phyloP scores from a whole-genome alignment of 2,797 vertebrate genomes.

The Gambusia yucatana region DNA sequence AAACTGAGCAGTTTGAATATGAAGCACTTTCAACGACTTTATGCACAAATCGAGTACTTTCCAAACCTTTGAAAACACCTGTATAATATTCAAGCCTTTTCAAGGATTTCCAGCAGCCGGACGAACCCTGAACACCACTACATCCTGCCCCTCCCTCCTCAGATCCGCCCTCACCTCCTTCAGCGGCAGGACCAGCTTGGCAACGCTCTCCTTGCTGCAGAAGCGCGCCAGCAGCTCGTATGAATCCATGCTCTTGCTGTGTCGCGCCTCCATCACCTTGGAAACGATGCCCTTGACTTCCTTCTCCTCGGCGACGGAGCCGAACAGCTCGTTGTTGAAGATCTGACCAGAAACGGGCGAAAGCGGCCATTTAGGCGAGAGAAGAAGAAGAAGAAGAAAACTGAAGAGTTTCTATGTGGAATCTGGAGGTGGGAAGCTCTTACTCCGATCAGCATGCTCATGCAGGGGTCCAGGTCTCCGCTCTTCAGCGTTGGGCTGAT shows the following conservation, averaged over 20 bases:
- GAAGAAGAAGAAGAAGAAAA: background rate
- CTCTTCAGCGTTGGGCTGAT: slow-evolving; percentile 84
- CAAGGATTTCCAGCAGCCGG: no score
- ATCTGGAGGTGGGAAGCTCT: slow-evolving; percentile 29
- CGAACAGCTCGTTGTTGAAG: slow-evolving; percentile 96
- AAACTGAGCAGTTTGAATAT: no score
- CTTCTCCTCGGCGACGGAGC: slow-evolving; percentile 92
- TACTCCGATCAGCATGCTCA: slow-evolving; percentile 90
- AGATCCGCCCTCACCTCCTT: slow-evolving; percentile 87
- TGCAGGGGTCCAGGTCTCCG: slow-evolving; percentile 92
- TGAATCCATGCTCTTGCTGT: slow-evolving; percentile 95
- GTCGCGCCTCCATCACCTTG: slow-evolving; percentile 96
- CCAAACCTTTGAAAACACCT: no score
- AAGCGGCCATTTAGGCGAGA: background rate
- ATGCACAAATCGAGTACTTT: no score
- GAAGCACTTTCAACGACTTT: no score
- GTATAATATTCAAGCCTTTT: no score
- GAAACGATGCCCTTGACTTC: slow-evolving; percentile 95
- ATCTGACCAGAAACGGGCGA: slow-evolving; percentile 75
- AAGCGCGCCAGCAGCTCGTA: slow-evolving; percentile 93
- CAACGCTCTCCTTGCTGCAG: slow-evolving; percentile 88
- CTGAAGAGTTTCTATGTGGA: background rate
- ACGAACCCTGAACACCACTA: background rate
- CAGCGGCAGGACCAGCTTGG: slow-evolving; percentile 89
- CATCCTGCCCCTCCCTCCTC: background rate